These are phyloP conservation scores for Tamandua tetradactyla DNA, from an alignment of 2,797 vertebrate species.

Conservation along the genomic window DNA sequence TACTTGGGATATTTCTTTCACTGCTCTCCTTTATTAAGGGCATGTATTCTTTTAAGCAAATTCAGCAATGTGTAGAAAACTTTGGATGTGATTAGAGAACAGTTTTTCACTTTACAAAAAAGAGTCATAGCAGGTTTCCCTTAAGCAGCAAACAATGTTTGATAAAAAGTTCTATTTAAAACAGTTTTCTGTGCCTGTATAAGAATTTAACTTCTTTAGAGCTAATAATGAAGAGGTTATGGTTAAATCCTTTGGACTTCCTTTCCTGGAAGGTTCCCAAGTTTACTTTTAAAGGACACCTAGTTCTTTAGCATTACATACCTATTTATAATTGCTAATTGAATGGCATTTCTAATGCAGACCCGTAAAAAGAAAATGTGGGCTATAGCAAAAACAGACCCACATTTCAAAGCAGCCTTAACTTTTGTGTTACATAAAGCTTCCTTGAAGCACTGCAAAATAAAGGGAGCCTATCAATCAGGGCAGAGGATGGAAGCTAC, in stretches of 20 bases:
- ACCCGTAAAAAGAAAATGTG: slow-evolving; percentile 32
- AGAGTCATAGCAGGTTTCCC: background rate
- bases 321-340: slow-evolving; percentile 49
- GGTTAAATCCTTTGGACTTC: background rate
- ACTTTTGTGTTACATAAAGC: background rate
- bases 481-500: background rate
- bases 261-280: background rate
- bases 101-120: background rate
- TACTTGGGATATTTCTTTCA: background rate
- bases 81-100: slow-evolving; percentile 17
- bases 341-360: slow-evolving; percentile 21
- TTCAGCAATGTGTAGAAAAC: background rate
- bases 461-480: background rate
- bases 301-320: background rate
- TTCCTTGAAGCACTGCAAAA: background rate
- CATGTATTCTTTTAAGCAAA: slow-evolving; percentile 22
- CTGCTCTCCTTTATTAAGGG: background rate
- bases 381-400: background rate
- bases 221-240: slow-evolving; percentile 16
- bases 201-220: background rate
- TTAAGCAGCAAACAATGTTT: background rate
- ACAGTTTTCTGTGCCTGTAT: background rate
- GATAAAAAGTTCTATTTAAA: background rate
- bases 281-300: slow-evolving; percentile 9
- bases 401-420: background rate